These are phyloP conservation scores for Corythoichthys intestinalis DNA, from an alignment of 2,113 vertebrate species.

Conservation along the genomic window DNA sequence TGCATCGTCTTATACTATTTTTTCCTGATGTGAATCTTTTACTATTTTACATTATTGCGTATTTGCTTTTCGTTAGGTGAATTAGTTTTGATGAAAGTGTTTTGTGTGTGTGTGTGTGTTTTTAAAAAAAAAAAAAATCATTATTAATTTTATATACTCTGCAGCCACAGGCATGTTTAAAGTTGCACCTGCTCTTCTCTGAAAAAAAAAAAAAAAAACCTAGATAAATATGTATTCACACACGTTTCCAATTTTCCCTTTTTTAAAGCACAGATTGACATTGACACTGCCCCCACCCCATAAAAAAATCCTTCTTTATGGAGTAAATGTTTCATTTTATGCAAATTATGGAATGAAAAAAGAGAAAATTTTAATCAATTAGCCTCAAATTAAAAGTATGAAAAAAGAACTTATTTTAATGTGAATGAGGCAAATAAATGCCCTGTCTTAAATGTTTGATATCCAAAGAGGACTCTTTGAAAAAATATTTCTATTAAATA, in stretches of 20 bases:
- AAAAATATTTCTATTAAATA: not conserved
- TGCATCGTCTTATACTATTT: too few species aligned
- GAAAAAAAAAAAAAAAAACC: not conserved
- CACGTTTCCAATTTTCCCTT: not conserved
- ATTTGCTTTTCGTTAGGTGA: not conserved
- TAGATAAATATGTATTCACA: not conserved
- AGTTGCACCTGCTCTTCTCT: conserved; percentile 4
- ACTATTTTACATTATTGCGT: not conserved
- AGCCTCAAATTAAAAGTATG: not conserved
- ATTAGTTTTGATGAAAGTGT: not conserved
- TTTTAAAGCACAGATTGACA: not conserved
- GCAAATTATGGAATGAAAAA: not conserved
- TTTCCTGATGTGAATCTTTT: not conserved
- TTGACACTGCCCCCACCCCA: not conserved
- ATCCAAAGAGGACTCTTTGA: not conserved
- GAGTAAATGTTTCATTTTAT: not conserved
- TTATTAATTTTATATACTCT: not conserved
- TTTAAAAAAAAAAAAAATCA: too few species aligned
- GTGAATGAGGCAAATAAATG: not conserved
- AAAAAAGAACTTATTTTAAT: not conserved
- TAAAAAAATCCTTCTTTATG: too few species aligned
- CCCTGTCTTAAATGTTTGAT: not conserved
- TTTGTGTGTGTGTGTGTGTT: not conserved
- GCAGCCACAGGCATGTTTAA: not conserved
- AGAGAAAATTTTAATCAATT: not conserved